Conservation (phyloP, 2,113 vertebrate genomes). For the Phoenicopterus ruber region DNA sequence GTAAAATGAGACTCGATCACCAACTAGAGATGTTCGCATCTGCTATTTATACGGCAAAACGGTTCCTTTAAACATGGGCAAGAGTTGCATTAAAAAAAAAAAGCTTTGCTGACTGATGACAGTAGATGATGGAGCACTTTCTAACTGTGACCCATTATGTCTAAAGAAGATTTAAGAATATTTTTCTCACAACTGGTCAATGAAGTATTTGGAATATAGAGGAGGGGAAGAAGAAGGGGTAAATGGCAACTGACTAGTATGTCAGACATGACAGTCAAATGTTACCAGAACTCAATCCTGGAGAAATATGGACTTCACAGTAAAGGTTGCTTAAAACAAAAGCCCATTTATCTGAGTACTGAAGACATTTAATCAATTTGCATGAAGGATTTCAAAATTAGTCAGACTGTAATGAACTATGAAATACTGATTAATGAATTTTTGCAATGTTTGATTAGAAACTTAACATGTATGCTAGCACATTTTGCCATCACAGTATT, state of each 20-base stretch:
- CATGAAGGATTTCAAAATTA: conserved; percentile 87
- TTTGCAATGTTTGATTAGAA: conserved; percentile 83
- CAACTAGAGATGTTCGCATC: accelerated
- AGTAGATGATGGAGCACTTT: conserved; percentile 35
- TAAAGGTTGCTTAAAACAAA: conserved; percentile 82
- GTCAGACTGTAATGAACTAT: conserved; percentile 87
- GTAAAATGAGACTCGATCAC: neutral
- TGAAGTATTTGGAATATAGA: conserved; percentile 15
- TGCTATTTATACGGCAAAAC: neutral
- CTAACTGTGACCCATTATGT: neutral
- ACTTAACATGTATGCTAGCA: conserved; percentile 70
- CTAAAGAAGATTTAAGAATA: conserved; percentile 50
- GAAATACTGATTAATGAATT: conserved; percentile 87
- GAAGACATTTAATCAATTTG: conserved; percentile 86
- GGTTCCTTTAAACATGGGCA: neutral
- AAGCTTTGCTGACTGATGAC: neutral
- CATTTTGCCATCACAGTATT: conserved; percentile 54
- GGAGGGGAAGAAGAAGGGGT: neutral
- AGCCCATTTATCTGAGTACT: conserved; percentile 80
- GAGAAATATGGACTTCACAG: conserved; percentile 71
- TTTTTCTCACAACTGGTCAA: conserved; percentile 22
- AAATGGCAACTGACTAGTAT: conserved; percentile 53
- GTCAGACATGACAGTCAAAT: conserved; percentile 46
- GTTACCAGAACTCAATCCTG: conserved; percentile 36
- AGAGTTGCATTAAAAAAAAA: neutral